Conservation (phyloP, 2,113 vertebrate species). For the Protobothrops mucrosquamatus region DNA sequence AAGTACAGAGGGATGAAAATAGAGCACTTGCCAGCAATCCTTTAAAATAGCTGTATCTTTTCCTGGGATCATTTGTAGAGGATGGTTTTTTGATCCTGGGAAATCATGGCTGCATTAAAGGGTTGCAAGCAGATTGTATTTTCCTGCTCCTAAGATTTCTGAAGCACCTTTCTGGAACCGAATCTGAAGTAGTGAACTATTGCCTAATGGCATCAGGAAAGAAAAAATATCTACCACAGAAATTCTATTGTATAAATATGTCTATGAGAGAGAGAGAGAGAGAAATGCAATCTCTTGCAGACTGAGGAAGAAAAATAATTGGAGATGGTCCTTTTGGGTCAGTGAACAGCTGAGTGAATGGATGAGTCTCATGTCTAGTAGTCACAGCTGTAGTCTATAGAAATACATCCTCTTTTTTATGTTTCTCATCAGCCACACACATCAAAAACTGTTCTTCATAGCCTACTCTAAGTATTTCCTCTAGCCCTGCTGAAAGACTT, state of each 20-base stretch:
- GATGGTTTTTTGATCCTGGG: not conserved
- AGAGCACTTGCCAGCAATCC: not conserved
- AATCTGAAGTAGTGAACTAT: not conserved
- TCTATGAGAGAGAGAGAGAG: not conserved
- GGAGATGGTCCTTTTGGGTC: not conserved
- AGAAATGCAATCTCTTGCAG: not conserved
- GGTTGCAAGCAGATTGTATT: not conserved
- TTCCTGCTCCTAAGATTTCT: not conserved
- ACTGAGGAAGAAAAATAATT: not conserved
- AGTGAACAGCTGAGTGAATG: not conserved
- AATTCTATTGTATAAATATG: not conserved
- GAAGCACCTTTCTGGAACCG: not conserved
- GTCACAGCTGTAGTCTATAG: not conserved
- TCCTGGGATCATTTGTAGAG: not conserved
- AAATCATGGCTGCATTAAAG: not conserved
- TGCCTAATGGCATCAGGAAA: not conserved
- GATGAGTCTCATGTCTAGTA: not conserved
- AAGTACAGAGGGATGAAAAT: not conserved
- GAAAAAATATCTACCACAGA: not conserved
- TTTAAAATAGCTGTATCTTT: not conserved
- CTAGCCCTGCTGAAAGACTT: not conserved
- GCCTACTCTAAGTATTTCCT: not conserved
- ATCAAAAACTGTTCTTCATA: not conserved
- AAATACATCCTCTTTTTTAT: not conserved
- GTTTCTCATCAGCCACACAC: not conserved